These are phyloP conservation scores for Amphimedon queenslandica DNA, from an alignment of 37 sponge, comb jelly and placozoan genomes.

Conservation along the genomic window DNA sequence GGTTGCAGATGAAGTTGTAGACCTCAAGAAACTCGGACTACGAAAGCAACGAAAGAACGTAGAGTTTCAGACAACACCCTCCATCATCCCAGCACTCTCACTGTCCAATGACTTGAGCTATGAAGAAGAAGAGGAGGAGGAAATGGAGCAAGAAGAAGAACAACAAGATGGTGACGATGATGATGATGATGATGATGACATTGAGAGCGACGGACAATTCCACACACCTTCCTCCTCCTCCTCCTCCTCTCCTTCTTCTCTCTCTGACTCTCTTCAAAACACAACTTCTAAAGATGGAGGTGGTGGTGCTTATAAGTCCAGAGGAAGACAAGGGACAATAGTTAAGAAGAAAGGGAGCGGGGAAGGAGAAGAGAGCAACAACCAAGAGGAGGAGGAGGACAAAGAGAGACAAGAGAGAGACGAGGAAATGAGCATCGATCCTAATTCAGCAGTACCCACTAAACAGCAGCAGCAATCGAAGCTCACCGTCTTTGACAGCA, in stretches of 20 bases:
- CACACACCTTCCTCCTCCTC: too few relatives aligned
- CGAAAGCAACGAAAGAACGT: conserved; percentile 36
- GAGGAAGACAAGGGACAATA: neutral
- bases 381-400: neutral
- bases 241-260: neutral
- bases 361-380: neutral
- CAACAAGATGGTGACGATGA: neutral
- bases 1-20: conserved; percentile 38
- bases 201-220: neutral
- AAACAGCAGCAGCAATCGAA: neutral
- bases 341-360: neutral
- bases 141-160: neutral
- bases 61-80: conserved; percentile 11
- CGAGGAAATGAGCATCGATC: neutral
- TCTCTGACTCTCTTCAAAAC: neutral
- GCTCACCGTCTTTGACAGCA: neutral
- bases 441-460: neutral
- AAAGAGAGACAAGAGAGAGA: neutral
- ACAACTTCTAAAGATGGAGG: neutral
- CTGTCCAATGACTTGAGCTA: neutral
- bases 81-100: conserved; percentile 15
- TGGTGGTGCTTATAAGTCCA: neutral
- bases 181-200: neutral
- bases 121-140: neutral
- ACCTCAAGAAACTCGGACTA: conserved; percentile 17